phyloP scores from a whole-genome alignment of 2,888 invertebrate species.

The Polydrusus pterygomalis region DNA sequence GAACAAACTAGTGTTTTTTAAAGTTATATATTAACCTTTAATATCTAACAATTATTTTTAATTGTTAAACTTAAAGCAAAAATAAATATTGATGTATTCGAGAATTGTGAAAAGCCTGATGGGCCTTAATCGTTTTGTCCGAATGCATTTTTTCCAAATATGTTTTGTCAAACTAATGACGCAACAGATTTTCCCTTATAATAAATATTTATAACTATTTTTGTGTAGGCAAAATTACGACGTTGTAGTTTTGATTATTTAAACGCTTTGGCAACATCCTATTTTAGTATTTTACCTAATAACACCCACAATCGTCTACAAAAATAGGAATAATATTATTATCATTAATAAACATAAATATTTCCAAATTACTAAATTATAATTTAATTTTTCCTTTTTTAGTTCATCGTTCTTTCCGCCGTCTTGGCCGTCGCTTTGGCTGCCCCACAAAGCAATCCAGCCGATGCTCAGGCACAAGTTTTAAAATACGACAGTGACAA shows the following conservation, averaged over 20 bases:
- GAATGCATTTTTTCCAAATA: too few relatives aligned
- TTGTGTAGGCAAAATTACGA: not conserved
- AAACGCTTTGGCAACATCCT: not conserved
- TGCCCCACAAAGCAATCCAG: slow-evolving; percentile 61
- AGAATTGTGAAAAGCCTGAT: too few relatives aligned
- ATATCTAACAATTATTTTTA: too few relatives aligned
- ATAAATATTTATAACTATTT: not conserved
- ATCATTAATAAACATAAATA: not conserved
- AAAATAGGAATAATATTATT: too few relatives aligned
- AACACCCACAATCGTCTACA: too few relatives aligned
- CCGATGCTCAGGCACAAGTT: slow-evolving; percentile 63
- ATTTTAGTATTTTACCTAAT: not conserved
- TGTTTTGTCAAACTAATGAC: not conserved
- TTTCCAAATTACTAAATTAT: slow-evolving; percentile 13
- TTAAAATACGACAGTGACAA: slow-evolving; percentile 65
- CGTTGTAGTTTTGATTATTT: not conserved
- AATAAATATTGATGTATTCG: too few relatives aligned
- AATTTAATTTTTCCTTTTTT: slow-evolving; percentile 21
- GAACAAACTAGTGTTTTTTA: too few relatives aligned
- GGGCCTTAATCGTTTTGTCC: too few relatives aligned
- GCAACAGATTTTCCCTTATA: not conserved
- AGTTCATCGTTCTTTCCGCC: slow-evolving; percentile 62
- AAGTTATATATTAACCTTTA: too few relatives aligned
- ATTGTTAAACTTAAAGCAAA: too few relatives aligned
- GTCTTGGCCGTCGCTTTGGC: slow-evolving; percentile 63